These are phyloP conservation scores for Lucifuga dentata DNA, from an alignment of 2,113 vertebrate species.

Conservation along the genomic window DNA sequence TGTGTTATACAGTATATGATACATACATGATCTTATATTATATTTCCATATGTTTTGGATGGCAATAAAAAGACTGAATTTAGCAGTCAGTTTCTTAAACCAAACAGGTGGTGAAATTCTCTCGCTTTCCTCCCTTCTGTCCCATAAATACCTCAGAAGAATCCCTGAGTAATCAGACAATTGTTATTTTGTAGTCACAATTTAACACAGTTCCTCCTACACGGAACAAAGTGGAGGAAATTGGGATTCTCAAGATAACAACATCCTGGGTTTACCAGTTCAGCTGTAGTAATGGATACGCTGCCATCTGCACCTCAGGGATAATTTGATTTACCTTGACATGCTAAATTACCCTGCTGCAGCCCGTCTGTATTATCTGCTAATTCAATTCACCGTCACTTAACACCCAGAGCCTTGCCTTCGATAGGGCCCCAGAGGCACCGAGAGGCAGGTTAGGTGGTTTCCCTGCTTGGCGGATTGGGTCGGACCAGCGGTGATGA, in stretches of 20 bases:
- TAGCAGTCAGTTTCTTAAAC: too few species aligned
- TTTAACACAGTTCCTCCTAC: slow-evolving; percentile 26
- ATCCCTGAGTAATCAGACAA: slow-evolving; percentile 42
- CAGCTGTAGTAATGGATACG: slow-evolving; percentile 62
- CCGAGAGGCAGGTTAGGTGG: slow-evolving; percentile 5
- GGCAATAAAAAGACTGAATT: too few species aligned
- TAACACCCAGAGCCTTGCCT: slow-evolving; percentile 55
- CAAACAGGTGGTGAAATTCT: neutral
- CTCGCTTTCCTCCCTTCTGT: slow-evolving; percentile 25
- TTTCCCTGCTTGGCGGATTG: neutral
- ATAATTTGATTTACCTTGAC: slow-evolving; percentile 74
- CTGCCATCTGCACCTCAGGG: slow-evolving; percentile 72
- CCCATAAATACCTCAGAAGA: slow-evolving; percentile 55
- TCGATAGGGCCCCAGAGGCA: slow-evolving; percentile 30
- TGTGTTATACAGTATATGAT: too few species aligned
- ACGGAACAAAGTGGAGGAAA: slow-evolving; percentile 37
- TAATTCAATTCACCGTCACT: slow-evolving; percentile 71
- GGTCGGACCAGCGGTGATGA: slow-evolving; percentile 6
- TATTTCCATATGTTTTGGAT: too few species aligned
- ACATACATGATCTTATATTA: too few species aligned
- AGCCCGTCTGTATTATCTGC: slow-evolving; percentile 69
- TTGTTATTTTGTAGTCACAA: slow-evolving; percentile 43
- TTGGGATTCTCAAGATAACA: slow-evolving; percentile 47
- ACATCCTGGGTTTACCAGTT: slow-evolving; percentile 43
- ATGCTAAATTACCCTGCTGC: slow-evolving; percentile 69